These are phyloP conservation scores for Noctilio leporinus DNA, from an alignment of 2,113 vertebrate species.

Conservation along the genomic window DNA sequence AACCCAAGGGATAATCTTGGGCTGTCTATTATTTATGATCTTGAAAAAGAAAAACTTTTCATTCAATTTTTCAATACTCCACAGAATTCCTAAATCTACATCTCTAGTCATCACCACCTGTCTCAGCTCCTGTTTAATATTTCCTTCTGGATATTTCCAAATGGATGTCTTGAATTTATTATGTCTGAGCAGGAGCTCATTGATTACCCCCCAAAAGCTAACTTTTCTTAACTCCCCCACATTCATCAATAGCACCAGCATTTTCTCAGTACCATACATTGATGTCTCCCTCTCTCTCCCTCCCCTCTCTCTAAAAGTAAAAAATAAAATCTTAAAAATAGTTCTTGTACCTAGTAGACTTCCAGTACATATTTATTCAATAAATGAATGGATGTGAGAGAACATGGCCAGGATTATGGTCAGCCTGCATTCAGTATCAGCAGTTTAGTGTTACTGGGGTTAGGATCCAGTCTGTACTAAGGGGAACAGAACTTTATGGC, in stretches of 20 bases:
- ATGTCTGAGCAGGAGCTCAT: not conserved
- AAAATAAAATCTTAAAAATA: too few species aligned
- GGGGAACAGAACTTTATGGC: not conserved
- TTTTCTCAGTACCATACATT: not conserved
- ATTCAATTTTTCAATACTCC: not conserved
- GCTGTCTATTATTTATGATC: not conserved
- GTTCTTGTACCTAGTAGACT: not conserved
- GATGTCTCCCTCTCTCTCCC: too few species aligned
- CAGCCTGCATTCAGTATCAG: not conserved
- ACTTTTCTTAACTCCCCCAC: not conserved
- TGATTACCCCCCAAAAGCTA: not conserved
- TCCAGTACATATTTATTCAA: not conserved
- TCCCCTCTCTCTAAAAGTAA: too few species aligned
- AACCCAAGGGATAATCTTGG: not conserved
- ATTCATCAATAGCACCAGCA: not conserved
- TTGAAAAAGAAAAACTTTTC: not conserved
- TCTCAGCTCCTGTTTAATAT: not conserved
- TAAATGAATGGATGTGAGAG: not conserved
- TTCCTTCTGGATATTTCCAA: not conserved
- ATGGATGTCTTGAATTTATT: not conserved
- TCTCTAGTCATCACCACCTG: not conserved
- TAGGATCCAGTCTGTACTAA: not conserved
- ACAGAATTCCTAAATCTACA: not conserved
- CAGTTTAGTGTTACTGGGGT: not conserved
- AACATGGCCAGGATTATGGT: not conserved